Evolutionary conservation across 2,888 invertebrate species (phyloP).

Genomic region (Cacoxenus indagator): DNA sequence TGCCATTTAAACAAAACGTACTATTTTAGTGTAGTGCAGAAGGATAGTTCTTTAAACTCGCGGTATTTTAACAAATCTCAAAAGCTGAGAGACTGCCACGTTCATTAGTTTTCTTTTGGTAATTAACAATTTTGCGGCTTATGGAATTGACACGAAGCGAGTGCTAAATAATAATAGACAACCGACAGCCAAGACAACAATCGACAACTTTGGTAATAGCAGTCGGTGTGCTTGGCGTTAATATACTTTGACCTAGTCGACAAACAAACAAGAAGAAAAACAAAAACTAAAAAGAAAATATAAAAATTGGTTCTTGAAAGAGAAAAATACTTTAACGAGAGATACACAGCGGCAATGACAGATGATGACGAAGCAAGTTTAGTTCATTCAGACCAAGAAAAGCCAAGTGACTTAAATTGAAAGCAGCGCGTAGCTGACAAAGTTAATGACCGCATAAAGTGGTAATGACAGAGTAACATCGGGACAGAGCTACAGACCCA

Average conservation of each 20-base stretch:
- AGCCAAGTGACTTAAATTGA: constrained; percentile 18
- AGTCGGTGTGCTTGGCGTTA: not conserved
- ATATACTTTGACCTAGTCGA: constrained; percentile 48
- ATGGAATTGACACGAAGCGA: constrained; percentile 39
- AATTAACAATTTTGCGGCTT: constrained; percentile 35
- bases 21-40: not conserved
- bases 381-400: constrained; percentile 42
- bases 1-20: constrained; percentile 49
- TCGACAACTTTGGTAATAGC: not conserved
- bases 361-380: constrained; percentile 7
- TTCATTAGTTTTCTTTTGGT: not conserved
- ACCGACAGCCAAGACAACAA: constrained; percentile 27
- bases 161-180: constrained; percentile 31
- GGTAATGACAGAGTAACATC: too few relatives aligned
- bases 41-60: not conserved
- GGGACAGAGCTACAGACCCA: too few relatives aligned
- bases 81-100: not conserved
- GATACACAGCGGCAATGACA: not conserved
- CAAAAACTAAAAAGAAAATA: too few relatives aligned
- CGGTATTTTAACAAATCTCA: not conserved
- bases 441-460: not conserved
- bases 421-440: not conserved
- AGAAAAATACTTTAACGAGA: not conserved
- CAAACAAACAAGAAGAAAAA: not conserved
- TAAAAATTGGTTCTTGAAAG: too few relatives aligned